Percentiles rank a stretch among this genome's conserved stretches.
phyloP scores from a whole-genome alignment of 1,140 invertebrate genomes.

The Episyrphus balteatus region DNA sequence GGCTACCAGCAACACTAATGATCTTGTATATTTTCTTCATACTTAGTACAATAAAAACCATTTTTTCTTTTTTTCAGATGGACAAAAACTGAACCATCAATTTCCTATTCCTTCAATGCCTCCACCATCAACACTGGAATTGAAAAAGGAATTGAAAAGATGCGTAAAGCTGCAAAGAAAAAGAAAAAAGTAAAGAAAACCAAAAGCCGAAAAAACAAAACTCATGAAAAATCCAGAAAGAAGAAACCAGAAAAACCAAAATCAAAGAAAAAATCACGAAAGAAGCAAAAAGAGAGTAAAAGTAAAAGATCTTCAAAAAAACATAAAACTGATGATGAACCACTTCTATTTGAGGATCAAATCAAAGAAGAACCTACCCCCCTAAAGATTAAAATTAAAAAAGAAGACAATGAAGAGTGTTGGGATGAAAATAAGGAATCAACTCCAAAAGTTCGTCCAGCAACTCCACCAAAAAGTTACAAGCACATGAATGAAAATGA shows the following conservation, averaged over 20 bases:
- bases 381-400: background rate
- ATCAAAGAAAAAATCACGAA: too few species aligned
- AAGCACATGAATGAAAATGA: conserved; percentile 1
- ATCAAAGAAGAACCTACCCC: too few species aligned
- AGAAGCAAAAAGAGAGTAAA: too few species aligned
- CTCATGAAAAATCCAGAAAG: too few species aligned
- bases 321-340: too few species aligned
- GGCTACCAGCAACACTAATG: conserved; percentile 4
- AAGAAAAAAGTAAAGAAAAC: too few species aligned
- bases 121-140: too few species aligned
- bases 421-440: conserved; percentile 1
- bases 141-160: too few species aligned
- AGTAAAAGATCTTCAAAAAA: too few species aligned
- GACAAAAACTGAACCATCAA: conserved; percentile 9
- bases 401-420: background rate
- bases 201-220: too few species aligned
- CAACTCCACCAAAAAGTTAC: background rate
- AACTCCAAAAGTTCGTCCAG: background rate
- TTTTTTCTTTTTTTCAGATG: conserved; percentile 3
- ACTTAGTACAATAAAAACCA: background rate
- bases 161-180: too few species aligned
- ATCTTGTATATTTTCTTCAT: background rate
- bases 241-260: too few species aligned
- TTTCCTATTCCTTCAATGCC: conserved; percentile 7
- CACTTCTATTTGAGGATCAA: background rate